Evolutionary conservation across 2,113 vertebrate species (phyloP).

Genomic region (Aphelocoma coerulescens): DNA sequence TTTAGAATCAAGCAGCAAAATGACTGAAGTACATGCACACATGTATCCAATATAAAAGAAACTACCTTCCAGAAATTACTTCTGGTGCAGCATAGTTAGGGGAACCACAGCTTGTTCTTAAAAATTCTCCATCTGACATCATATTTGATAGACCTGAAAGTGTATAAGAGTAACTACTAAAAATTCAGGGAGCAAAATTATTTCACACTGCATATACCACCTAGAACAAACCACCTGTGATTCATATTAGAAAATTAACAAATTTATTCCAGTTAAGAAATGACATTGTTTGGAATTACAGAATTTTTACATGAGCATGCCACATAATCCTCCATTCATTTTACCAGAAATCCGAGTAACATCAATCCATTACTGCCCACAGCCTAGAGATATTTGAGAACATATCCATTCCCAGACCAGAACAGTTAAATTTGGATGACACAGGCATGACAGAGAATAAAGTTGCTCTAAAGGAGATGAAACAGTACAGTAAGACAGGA

Average conservation of each 20-base stretch:
- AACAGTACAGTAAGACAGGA: neutral
- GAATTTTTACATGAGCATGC: neutral
- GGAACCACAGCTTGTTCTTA: slow-evolving; percentile 96
- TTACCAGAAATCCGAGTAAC: neutral
- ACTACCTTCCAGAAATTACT: slow-evolving; percentile 97
- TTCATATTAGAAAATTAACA: neutral
- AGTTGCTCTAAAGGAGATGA: neutral
- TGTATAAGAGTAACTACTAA: slow-evolving; percentile 54
- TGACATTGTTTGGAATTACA: neutral
- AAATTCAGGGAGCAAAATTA: neutral
- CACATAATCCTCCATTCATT: neutral
- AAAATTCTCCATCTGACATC: slow-evolving; percentile 99
- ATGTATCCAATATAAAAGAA: slow-evolving; percentile 67
- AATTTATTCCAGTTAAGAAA: neutral
- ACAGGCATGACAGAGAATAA: neutral
- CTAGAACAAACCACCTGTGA: neutral
- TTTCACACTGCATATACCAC: neutral
- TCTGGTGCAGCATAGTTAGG: slow-evolving; percentile 98
- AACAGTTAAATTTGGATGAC: neutral
- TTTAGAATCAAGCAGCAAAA: slow-evolving; percentile 8
- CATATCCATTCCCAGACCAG: neutral
- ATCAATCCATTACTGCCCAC: neutral
- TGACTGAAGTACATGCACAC: slow-evolving; percentile 2
- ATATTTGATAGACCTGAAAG: slow-evolving; percentile 96
- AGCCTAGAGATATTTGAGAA: neutral